phyloP scores from a whole-genome alignment of 1,140 invertebrate species.

The Harlomillsia oculata region DNA sequence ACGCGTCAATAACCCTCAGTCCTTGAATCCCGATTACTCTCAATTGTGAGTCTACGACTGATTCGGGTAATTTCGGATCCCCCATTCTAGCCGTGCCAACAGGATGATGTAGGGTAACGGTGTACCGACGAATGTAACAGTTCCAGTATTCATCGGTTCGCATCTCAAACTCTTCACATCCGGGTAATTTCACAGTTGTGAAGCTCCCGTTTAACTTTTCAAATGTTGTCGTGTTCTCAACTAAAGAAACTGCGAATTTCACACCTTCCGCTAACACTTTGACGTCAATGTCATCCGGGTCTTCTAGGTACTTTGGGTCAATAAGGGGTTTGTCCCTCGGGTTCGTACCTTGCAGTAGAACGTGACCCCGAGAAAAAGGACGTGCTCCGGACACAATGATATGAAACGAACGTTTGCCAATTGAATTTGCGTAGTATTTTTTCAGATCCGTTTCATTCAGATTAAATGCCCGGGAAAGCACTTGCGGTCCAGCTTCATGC shows the following conservation, averaged over 20 bases:
- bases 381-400: conserved; percentile 2
- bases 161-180: conserved; percentile 34
- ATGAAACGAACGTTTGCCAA: conserved; percentile 16
- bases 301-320: conserved; percentile 36
- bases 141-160: conserved; percentile 37
- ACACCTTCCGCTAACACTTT: conserved; percentile 36
- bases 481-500: not conserved
- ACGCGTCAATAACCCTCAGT: too few relatives aligned
- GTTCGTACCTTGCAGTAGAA: conserved; percentile 28
- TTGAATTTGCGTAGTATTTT: conserved; percentile 11
- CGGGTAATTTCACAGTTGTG: conserved; percentile 22
- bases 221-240: conserved; percentile 30
- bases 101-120: conserved; percentile 44
- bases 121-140: conserved; percentile 41
- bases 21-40: too few relatives aligned
- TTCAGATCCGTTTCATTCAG: not conserved
- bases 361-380: conserved; percentile 35
- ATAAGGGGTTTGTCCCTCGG: conserved; percentile 32
- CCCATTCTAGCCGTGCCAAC: too few relatives aligned
- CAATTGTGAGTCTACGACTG: too few relatives aligned
- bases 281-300: conserved; percentile 33
- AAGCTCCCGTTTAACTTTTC: conserved; percentile 16
- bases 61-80: too few relatives aligned
- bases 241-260: conserved; percentile 14
- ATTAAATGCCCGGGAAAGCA: conserved; percentile 5